These are phyloP conservation scores for Ganaspis brasiliensis DNA, from an alignment of 2,888 invertebrate genomes.

Conservation along the genomic window DNA sequence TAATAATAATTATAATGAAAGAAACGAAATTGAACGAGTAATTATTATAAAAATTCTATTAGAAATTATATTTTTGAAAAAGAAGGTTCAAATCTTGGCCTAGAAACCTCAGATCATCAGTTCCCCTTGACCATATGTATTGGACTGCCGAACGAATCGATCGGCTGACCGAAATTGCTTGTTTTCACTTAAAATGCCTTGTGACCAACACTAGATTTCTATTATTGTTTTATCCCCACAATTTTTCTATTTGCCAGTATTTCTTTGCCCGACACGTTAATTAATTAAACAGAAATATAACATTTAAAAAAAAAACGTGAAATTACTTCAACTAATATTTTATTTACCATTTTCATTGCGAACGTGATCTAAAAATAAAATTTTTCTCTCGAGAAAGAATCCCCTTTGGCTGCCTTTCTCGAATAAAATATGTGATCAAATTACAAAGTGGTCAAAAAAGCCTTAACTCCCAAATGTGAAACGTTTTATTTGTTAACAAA, in stretches of 20 bases:
- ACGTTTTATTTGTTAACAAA: constrained; percentile 6
- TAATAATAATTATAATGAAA: too few species aligned
- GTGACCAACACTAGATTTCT: background rate
- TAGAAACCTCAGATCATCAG: constrained; percentile 34
- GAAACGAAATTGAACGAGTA: too few species aligned
- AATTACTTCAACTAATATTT: too few species aligned
- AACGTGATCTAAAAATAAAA: background rate
- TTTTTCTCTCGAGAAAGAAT: background rate
- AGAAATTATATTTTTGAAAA: too few species aligned
- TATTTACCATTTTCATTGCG: background rate
- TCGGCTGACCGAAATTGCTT: constrained; percentile 35
- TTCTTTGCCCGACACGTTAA: too few species aligned
- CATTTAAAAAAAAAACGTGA: too few species aligned
- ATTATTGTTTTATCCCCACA: too few species aligned
- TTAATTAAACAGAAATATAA: too few species aligned
- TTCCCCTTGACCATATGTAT: constrained; percentile 26
- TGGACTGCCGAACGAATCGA: constrained; percentile 26
- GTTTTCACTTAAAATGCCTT: constrained; percentile 22
- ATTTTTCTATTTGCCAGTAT: too few species aligned
- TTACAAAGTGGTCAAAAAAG: background rate
- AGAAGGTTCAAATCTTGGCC: constrained; percentile 25
- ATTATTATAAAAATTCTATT: too few species aligned
- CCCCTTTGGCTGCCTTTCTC: background rate
- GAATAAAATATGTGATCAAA: constrained; percentile 3
- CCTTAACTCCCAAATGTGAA: background rate